These are phyloP conservation scores for Palythoa caribaeorum DNA, from an alignment of 92 coral and sea anemone genomes.

Conservation along the genomic window DNA sequence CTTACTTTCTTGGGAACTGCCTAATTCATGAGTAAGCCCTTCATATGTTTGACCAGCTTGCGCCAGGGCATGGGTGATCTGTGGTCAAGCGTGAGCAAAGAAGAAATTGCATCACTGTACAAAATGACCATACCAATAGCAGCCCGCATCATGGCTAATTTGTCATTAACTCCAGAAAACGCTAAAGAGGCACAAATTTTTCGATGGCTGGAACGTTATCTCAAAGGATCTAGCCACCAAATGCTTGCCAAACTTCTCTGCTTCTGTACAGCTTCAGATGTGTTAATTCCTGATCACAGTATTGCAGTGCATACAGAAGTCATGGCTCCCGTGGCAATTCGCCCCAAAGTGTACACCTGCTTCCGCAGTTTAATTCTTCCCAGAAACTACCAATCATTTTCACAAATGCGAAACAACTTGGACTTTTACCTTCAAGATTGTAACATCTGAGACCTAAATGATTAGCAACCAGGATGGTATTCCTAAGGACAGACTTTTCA, in stretches of 20 bases:
- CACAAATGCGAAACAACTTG: conserved; percentile 57
- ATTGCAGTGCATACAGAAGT: conserved; percentile 56
- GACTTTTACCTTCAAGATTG: conserved; percentile 55
- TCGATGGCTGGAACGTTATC: conserved; percentile 69
- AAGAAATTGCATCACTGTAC: conserved; percentile 56
- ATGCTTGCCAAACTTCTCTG: conserved; percentile 59
- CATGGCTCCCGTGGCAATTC: conserved; percentile 51
- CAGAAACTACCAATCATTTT: conserved; percentile 55
- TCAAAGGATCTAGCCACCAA: conserved; percentile 53
- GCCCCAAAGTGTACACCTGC: conserved; percentile 64
- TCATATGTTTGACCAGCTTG: conserved; percentile 36
- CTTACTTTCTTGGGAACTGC: no score
- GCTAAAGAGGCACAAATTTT: conserved; percentile 59
- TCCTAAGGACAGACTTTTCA: no score
- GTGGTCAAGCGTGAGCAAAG: conserved; percentile 42
- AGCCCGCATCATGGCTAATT: conserved; percentile 27
- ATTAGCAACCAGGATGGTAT: neutral
- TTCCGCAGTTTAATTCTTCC: conserved; percentile 60
- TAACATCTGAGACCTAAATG: conserved; percentile 56
- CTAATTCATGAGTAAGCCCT: conserved; percentile 23
- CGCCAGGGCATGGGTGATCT: conserved; percentile 58
- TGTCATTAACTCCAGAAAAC: conserved; percentile 42
- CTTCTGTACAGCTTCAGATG: conserved; percentile 69
- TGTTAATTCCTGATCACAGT: conserved; percentile 37
- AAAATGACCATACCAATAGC: conserved; percentile 50